These are phyloP conservation scores for Podilymbus podiceps DNA, from an alignment of 2,113 vertebrate genomes.

Conservation along the genomic window DNA sequence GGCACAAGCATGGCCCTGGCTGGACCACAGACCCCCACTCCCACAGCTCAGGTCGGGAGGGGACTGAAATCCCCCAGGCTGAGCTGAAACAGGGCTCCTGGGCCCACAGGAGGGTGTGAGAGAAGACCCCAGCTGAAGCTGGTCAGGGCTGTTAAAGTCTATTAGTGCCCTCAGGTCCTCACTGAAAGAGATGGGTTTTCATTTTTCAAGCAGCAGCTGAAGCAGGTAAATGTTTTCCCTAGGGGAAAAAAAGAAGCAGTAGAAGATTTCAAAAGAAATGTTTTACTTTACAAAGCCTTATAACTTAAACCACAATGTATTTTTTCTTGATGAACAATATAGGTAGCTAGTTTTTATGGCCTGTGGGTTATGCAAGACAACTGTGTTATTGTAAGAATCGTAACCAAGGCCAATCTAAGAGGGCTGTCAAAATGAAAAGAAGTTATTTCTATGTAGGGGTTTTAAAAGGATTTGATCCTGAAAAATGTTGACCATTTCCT, in stretches of 20 bases:
- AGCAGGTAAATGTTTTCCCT: not conserved
- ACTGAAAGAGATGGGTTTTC: not conserved
- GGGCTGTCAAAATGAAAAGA: not conserved
- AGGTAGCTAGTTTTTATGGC: not conserved
- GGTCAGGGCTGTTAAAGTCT: not conserved
- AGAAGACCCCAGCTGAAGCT: not conserved
- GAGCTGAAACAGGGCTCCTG: not conserved
- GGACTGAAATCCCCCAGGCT: not conserved
- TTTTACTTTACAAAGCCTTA: not conserved
- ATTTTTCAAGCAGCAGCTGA: slow-evolving; percentile 16
- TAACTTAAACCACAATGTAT: not conserved
- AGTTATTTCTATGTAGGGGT: not conserved
- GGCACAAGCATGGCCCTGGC: not conserved
- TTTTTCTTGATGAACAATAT: not conserved
- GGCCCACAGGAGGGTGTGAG: not conserved
- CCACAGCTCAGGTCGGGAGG: not conserved
- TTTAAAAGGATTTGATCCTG: not conserved
- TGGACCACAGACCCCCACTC: fast-evolving
- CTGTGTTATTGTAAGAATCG: not conserved
- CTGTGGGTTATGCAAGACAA: not conserved
- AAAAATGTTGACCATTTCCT: not conserved
- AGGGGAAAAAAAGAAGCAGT: not conserved
- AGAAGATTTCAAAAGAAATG: not conserved
- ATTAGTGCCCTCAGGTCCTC: not conserved
- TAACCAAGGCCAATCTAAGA: not conserved